Base-by-base conservation (phyloP, 2,113 vertebrate genomes). In the Corythaixoides concolor region DNA sequence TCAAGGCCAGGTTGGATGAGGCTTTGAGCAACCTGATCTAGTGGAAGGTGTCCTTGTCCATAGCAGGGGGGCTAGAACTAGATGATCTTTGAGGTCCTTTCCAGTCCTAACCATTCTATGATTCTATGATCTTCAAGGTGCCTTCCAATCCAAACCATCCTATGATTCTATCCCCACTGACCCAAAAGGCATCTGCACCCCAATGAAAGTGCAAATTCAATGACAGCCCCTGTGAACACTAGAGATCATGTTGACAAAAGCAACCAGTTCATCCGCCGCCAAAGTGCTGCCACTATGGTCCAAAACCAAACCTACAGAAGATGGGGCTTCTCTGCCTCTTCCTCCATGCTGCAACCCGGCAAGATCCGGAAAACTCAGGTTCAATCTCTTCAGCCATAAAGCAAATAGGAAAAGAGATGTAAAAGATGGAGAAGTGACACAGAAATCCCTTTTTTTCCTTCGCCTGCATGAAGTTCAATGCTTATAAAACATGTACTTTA, bases 181-280 rank as follows among this genome's bases (percentile, higher is more conserved):
- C 47, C 88, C 26, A 0, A 67, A 21, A 26, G 37, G 64, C 18
- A 39, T 8, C 37, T 9, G 18, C 17, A 33, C 26, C 47, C 74
- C 27, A 39, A 33, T 1, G 30, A 49, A 39, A 35, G 27, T 49
- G 30, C 32, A 30, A 43, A 37, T 24, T 33, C 89, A 12, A 1
- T 3, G 4, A 21, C 30, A 50, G 53, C 33, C 41, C 33, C 17
- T 0, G 4, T 2, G 32, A 62, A 30, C 27, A 4, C 22, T 2
- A 5, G 8, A 68, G 16, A 12, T 19, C 15, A 8, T 0, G 4
- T 0, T 17, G 74, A 23, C 27, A 64, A 52, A n/a, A 47, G 50
- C 58, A 32, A 35, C 14, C 41, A 17, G 9, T 1, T 21, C 43
- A 35, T 37, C 60, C 73, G 28, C 50, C 20, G 4, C 69, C 33